Conservation (phyloP, 1,140 invertebrate species). For the Sinonovacula constricta region DNA sequence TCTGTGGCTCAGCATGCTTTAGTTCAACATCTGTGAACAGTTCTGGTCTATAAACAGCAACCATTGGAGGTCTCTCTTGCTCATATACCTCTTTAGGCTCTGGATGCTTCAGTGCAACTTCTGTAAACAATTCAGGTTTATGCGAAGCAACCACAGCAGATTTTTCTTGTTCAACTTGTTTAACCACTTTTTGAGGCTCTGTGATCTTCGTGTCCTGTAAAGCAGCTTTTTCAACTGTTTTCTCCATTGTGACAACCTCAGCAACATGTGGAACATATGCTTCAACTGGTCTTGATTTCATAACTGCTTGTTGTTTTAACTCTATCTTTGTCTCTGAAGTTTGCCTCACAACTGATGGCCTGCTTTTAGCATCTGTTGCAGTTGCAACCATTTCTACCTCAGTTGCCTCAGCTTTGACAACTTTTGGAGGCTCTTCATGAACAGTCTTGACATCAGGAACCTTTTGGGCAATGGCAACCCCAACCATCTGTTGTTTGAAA, state of each 20-base stretch:
- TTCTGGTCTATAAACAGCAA: not conserved
- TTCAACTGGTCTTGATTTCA: no score
- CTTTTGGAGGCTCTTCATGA: not conserved
- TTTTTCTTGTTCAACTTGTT: no score
- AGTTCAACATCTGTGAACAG: not conserved
- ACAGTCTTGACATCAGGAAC: not conserved
- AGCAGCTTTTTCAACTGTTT: no score
- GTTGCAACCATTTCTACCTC: not conserved
- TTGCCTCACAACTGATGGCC: no score
- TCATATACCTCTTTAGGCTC: not conserved
- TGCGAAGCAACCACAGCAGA: no score
- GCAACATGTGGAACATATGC: no score
- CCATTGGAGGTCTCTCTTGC: not conserved
- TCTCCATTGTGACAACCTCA: no score
- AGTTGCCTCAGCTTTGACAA: not conserved
- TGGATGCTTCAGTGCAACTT: constrained; percentile 5
- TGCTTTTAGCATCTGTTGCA: not conserved
- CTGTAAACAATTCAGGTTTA: no score
- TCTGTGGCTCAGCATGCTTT: not conserved
- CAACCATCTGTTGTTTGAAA: not conserved
- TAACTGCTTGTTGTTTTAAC: no score
- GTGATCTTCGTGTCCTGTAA: no score
- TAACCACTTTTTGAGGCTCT: no score
- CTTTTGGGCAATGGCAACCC: not conserved
- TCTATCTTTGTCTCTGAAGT: no score